Conservation (phyloP, 2,113 vertebrate species). For the Calidris pugnax region DNA sequence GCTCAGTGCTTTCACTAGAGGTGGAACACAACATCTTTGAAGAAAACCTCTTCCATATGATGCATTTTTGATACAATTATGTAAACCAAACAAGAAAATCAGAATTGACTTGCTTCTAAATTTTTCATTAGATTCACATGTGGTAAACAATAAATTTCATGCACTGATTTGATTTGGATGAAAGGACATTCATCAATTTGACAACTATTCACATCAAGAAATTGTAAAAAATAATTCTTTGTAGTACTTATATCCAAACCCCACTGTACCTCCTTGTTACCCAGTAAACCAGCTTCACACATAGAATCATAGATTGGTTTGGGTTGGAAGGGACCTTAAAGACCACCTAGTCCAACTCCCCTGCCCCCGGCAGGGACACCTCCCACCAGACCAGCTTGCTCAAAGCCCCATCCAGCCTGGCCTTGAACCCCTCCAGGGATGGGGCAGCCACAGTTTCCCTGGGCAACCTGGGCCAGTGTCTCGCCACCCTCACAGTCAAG, state of each 20-base stretch:
- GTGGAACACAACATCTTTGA: background rate
- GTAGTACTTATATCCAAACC: background rate
- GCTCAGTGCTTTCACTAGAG: background rate
- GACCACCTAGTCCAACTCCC: background rate
- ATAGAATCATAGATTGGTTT: background rate
- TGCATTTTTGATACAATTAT: background rate
- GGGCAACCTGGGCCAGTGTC: background rate
- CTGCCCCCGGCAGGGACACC: background rate
- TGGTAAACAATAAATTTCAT: background rate
- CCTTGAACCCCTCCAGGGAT: background rate
- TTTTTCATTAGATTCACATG: background rate
- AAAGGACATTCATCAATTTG: background rate
- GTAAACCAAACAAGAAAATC: background rate
- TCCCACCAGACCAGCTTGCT: background rate
- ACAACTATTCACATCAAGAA: background rate
- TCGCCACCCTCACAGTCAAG: background rate
- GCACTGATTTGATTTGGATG: background rate
- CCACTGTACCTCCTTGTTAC: background rate
- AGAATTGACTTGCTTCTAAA: background rate
- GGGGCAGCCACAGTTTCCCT: background rate
- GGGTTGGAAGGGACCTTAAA: background rate
- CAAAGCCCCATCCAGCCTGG: background rate
- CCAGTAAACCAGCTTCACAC: fast-evolving
- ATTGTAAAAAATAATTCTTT: background rate
- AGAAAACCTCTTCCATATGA: background rate